These are phyloP conservation scores for Vollenhovia emeryi DNA, from an alignment of 1,140 invertebrate genomes.

Conservation along the genomic window DNA sequence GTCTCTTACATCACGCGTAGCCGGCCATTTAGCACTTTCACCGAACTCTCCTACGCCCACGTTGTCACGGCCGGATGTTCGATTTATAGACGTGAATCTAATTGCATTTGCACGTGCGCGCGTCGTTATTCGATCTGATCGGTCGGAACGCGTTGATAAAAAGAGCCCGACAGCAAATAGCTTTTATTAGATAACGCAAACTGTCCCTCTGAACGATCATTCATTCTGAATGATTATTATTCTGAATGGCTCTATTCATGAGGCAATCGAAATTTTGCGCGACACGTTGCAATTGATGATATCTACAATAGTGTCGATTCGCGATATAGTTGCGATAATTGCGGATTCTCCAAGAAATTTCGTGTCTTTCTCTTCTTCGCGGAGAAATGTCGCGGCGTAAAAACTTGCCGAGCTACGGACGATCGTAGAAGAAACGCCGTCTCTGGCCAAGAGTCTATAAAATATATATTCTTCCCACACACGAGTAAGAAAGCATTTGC, in stretches of 20 bases:
- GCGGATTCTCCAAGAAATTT: not conserved
- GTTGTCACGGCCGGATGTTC: conserved; percentile 6
- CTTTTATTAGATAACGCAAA: not conserved
- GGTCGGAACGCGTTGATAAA: not conserved
- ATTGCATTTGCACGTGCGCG: conserved; percentile 1
- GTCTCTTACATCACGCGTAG: conserved; percentile 39
- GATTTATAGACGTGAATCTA: conserved; percentile 21
- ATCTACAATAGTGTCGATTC: too few species aligned
- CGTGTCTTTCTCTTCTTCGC: not conserved
- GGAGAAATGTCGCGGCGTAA: not conserved
- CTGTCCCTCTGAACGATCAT: not conserved
- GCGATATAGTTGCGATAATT: not conserved
- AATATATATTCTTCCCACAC: not conserved
- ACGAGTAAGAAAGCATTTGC: not conserved
- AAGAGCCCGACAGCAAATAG: not conserved
- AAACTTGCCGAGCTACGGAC: not conserved
- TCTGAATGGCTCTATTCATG: not conserved
- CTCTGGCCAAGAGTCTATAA: not conserved
- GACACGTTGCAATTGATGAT: not conserved
- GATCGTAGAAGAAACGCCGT: not conserved
- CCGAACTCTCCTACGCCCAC: conserved; percentile 45
- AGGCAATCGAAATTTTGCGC: not conserved
- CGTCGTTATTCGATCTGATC: not conserved
- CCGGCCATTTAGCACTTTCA: conserved; percentile 43
- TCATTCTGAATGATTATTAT: too few species aligned